These are phyloP conservation scores for Rhaphigaster nebulosa DNA, from an alignment of 2,888 invertebrate genomes.

Conservation along the genomic window DNA sequence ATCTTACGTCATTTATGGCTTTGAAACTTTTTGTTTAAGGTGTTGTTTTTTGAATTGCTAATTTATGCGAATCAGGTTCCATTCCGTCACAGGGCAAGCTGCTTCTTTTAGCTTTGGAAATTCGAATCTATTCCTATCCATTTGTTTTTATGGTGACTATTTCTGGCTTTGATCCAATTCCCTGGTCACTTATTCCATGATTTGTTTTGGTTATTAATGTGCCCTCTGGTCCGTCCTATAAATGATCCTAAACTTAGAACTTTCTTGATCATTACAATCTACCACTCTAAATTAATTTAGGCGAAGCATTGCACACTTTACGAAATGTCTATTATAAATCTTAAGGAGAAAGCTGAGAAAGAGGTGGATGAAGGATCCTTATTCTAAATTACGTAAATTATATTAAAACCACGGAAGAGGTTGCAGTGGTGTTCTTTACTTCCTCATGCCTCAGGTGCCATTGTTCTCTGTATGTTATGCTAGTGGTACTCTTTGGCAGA, in stretches of 20 bases:
- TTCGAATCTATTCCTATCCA: neutral
- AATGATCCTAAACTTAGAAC: neutral
- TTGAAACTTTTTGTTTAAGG: neutral
- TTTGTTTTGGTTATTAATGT: neutral
- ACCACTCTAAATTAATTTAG: neutral
- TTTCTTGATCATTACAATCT: neutral
- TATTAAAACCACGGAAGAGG: neutral
- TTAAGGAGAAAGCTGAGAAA: neutral
- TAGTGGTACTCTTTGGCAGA: neutral
- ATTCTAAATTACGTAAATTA: neutral
- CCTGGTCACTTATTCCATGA: conserved; percentile 14
- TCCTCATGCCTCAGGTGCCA: neutral
- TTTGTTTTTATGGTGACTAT: conserved; percentile 42
- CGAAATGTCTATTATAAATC: neutral
- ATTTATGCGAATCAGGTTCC: neutral
- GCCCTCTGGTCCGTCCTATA: neutral
- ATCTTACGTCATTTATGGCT: neutral
- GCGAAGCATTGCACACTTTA: neutral
- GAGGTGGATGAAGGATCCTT: neutral
- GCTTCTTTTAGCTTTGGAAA: conserved; percentile 3
- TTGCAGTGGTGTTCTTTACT: neutral
- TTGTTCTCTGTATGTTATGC: neutral
- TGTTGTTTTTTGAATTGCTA: neutral
- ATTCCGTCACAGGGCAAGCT: neutral
- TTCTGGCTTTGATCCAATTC: neutral